Conservation (phyloP, 2,888 invertebrate species). For the Drosophila colorata region DNA sequence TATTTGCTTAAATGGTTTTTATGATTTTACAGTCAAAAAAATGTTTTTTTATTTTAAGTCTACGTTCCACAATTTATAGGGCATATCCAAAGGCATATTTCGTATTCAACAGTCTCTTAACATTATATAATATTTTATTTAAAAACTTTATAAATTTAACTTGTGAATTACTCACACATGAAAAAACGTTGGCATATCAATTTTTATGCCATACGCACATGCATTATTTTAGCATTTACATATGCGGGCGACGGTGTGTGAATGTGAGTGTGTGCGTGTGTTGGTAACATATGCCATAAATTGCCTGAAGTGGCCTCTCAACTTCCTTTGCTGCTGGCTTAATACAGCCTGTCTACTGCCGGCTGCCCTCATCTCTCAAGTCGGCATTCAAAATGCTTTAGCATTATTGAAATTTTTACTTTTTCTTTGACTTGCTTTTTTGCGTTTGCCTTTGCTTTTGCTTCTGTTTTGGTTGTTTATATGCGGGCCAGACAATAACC, state of each 20-base stretch:
- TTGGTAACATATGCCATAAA: slow-evolving; percentile 78
- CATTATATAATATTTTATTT: slow-evolving; percentile 70
- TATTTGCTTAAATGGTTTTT: too few relatives aligned
- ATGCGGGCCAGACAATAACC: slow-evolving; percentile 80
- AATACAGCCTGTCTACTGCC: slow-evolving; percentile 12
- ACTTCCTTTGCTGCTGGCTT: slow-evolving; percentile 41
- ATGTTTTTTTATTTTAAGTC: neutral
- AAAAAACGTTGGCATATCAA: slow-evolving; percentile 75
- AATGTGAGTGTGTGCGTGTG: slow-evolving; percentile 20
- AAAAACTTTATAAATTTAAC: slow-evolving; percentile 76
- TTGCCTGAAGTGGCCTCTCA: slow-evolving; percentile 73
- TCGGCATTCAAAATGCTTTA: slow-evolving; percentile 56
- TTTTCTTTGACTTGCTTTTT: slow-evolving; percentile 45
- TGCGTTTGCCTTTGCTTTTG: slow-evolving; percentile 10
- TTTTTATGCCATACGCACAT: slow-evolving; percentile 78
- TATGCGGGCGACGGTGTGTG: slow-evolving; percentile 42
- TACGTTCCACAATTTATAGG: neutral
- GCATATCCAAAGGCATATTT: slow-evolving; percentile 1
- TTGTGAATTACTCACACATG: slow-evolving; percentile 80
- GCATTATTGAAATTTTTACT: slow-evolving; percentile 74
- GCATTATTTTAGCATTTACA: slow-evolving; percentile 79
- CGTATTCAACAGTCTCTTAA: neutral
- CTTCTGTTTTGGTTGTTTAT: slow-evolving; percentile 52
- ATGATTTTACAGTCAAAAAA: too few relatives aligned
- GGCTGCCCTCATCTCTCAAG: slow-evolving; percentile 41